Evolutionary conservation across 1,140 invertebrate species (phyloP).

Genomic region (Drosophila orena): DNA sequence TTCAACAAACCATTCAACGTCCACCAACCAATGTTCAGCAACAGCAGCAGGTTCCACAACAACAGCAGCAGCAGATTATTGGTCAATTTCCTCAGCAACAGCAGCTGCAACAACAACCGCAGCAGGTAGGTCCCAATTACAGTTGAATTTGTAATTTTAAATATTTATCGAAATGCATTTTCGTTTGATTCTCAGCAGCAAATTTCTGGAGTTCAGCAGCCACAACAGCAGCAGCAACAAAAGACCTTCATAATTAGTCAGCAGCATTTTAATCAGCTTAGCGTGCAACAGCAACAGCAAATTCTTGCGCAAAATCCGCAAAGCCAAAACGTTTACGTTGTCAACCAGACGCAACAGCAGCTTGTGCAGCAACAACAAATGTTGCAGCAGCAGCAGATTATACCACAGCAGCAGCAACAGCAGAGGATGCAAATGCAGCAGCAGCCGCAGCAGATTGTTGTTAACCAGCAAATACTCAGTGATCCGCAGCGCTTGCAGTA

Average conservation of each 20-base stretch:
- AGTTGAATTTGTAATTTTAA: neutral
- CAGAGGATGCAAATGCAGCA: constrained; percentile 68
- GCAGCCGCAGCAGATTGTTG: constrained; percentile 77
- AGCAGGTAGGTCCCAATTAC: constrained; percentile 15
- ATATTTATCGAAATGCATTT: neutral
- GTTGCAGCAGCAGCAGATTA: constrained; percentile 69
- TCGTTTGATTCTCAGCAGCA: constrained; percentile 26
- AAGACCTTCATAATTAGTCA: constrained; percentile 85
- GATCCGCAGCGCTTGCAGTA: constrained; percentile 78
- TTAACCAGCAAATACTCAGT: constrained; percentile 78
- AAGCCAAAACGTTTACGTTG: constrained; percentile 81
- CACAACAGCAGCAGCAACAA: constrained; percentile 54
- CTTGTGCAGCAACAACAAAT: constrained; percentile 86
- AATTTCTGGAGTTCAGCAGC: constrained; percentile 42
- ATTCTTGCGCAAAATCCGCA: constrained; percentile 83
- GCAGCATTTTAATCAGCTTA: constrained; percentile 87
- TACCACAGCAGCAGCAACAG: constrained; percentile 67
- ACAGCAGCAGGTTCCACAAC: constrained; percentile 40
- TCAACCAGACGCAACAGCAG: constrained; percentile 84
- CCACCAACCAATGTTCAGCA: constrained; percentile 31
- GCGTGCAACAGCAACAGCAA: constrained; percentile 86
- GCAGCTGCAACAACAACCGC: constrained; percentile 47
- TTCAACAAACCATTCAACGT: constrained; percentile 78
- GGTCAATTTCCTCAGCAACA: constrained; percentile 64
- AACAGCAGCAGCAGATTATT: constrained; percentile 63